Conservation (phyloP, 2,797 vertebrate species). For the Coregonus suidteri region DNA sequence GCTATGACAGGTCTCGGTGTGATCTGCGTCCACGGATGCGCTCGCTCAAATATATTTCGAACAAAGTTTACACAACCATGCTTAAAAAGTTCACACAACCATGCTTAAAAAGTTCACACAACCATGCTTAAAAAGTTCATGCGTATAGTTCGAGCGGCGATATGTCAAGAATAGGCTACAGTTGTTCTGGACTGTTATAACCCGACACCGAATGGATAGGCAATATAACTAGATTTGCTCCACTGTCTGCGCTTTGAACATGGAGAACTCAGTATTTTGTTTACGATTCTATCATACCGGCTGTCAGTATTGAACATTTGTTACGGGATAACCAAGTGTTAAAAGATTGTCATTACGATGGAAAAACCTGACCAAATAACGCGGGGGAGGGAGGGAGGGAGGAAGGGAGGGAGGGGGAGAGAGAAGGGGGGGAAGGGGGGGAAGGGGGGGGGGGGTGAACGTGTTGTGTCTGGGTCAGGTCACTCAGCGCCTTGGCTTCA, state of each 20-base stretch:
- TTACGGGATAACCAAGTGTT: slow-evolving; percentile 34
- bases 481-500: slow-evolving; percentile 60
- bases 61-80: neutral
- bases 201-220: neutral
- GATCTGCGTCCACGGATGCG: neutral
- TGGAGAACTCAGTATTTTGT: neutral
- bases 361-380: slow-evolving; percentile 74
- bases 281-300: slow-evolving; percentile 10
- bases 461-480: slow-evolving; percentile 54
- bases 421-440: no score
- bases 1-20: neutral
- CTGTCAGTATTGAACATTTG: slow-evolving; percentile 37
- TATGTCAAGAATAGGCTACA: neutral
- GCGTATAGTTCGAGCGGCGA: neutral
- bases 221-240: neutral
- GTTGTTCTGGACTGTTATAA: neutral
- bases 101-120: neutral
- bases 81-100: neutral
- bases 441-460: neutral
- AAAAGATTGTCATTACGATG: slow-evolving; percentile 73
- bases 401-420: no score
- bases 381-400: no score
- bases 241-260: neutral
- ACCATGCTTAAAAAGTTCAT: neutral
- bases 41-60: neutral